Base-by-base conservation (phyloP, 2,113 vertebrate species). In the Eleginops maclovinus region DNA sequence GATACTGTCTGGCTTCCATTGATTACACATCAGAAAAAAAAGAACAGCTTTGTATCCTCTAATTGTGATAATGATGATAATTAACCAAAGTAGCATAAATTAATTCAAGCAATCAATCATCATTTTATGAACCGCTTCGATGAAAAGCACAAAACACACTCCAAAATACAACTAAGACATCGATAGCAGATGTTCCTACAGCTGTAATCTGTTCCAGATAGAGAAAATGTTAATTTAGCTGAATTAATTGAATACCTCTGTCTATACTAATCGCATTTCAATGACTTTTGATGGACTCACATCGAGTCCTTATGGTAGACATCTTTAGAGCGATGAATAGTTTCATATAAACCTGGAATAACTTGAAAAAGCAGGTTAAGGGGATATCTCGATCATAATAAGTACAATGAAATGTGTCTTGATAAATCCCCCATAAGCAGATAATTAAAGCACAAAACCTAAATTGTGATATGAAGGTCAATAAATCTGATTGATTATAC, bases 131-230 rank as follows among this genome's bases (percentile, higher is more conserved):
- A 83, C 49, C 56, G 46, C 67, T 82, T 77, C 13, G 59, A 80
- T 91, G 79, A 90, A 91, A 91, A 81, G 75, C 60, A 87, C 4
- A 88, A 82, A 88, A 78, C 77, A 68, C 69, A 75, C 83, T 87
- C 59, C 66, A 77, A 88, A 89, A 90, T 81, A 87, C 61, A 85
- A 89, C 85, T 65, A 75, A 68, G 64, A 81, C 77, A 88, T 76
- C 4, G 62, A 77, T 70, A 58, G 68, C 91, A 94, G 93, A 92
- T 94, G 93, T 93, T 94, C 83, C 31, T 69, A 60, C 85, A 90
- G 87, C 88, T 92, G 86, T 83, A 89, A 81, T 90, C 90, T 82
- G 73, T 88, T 83, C 56, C 60, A 86, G 63, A 66, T 74, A 76
- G 76, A 88, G 61, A 84, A 77, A 75, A 86, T 82, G 76, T 93